Percentiles rank a stretch among this genome's conserved stretches.
Conservation (phyloP, 2,888 invertebrate genomes). For the Phaedon cochleariae region DNA sequence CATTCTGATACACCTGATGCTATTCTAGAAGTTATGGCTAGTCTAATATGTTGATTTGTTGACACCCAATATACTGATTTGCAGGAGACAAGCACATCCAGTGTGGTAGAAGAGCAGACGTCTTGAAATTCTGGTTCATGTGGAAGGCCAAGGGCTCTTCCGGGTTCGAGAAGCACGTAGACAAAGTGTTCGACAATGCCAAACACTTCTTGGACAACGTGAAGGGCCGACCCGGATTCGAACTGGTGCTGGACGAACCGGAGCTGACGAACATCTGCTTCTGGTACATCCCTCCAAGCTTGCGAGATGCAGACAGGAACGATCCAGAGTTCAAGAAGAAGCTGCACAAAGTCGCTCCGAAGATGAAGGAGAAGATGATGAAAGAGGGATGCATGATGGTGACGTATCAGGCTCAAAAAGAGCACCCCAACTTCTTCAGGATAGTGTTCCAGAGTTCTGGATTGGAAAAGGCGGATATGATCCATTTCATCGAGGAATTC, state of each 20-base stretch:
- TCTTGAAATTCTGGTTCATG: slow-evolving; percentile 98
- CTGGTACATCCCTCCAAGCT: slow-evolving; percentile 90
- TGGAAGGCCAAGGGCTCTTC: slow-evolving; percentile 93
- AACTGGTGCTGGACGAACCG: slow-evolving; percentile 78
- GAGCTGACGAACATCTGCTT: slow-evolving; percentile 96
- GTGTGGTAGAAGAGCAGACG: slow-evolving; percentile 94
- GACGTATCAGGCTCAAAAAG: slow-evolving; percentile 90
- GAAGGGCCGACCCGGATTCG: slow-evolving; percentile 74
- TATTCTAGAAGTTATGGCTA: too few relatives aligned
- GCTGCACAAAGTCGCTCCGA: slow-evolving; percentile 85
- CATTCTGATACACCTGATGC: too few relatives aligned
- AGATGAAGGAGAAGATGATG: slow-evolving; percentile 95
- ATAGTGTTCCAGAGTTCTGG: slow-evolving; percentile 93
- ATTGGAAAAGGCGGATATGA: slow-evolving; percentile 82
- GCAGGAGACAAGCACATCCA: slow-evolving; percentile 93
- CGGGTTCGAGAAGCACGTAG: slow-evolving; percentile 81
- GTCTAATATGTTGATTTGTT: too few relatives aligned
- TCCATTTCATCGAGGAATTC: slow-evolving; percentile 87
- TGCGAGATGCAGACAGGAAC: slow-evolving; percentile 63
- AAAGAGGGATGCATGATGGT: slow-evolving; percentile 95
- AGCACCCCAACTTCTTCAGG: slow-evolving; percentile 92
- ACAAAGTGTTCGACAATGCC: slow-evolving; percentile 80
- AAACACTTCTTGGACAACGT: slow-evolving; percentile 75
- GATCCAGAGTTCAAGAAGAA: slow-evolving; percentile 69
- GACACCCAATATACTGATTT: too few relatives aligned